Evolutionary conservation across 2,888 invertebrate genomes (phyloP), one percentile per base, ranked within the genome.

Genomic region (Azorinus chamasolen): DNA sequence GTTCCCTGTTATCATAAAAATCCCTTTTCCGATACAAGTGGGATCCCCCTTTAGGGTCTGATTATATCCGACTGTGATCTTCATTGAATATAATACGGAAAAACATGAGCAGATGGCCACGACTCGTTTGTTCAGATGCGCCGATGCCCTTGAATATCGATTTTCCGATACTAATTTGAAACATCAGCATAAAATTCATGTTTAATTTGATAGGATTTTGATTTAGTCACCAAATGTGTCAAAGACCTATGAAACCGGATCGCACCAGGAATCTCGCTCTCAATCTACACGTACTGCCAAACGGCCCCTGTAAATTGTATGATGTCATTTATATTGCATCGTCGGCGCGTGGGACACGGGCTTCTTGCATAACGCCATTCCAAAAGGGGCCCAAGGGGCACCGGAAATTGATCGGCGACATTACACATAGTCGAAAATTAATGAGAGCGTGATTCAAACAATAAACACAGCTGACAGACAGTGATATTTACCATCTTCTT

Each of bases 141-240:
- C 27, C 25, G 32, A 22, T 39, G 39, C 39, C 41, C 20, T 22
- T 8, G 25, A 59, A n/a, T 32, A 53, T 53, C 53, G 53, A 53
- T 63, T 51, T 41, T 46, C 25, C 62, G 43, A 57, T 63, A 74
- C 68, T 69, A 68, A 68, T 74, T 69, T 57, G 63, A 68, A 74
- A 74, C 66, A 58, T 58, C 68, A 68, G 66, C 74, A 74, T 74
- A 69, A 66, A 74, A 74, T 62, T 62, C 63, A 16, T 58, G 68
- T 62, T 68, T 68, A 68, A 68, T 74, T 68, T 63, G 68, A 68
- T 69, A 53, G 58, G 24, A 69, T 59, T 69, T 64, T 48, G 32
- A 32, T 32, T 32, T 32, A 32, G 24, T 24, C 46, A 45, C 46
- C 14, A 45, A 59, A 41, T 22, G 37, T 57, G 39, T 16, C 24